Evolutionary conservation across 2,888 invertebrate genomes (phyloP), one percentile per base, ranked within the genome.

Genomic region (Eupithecia subumbrata): DNA sequence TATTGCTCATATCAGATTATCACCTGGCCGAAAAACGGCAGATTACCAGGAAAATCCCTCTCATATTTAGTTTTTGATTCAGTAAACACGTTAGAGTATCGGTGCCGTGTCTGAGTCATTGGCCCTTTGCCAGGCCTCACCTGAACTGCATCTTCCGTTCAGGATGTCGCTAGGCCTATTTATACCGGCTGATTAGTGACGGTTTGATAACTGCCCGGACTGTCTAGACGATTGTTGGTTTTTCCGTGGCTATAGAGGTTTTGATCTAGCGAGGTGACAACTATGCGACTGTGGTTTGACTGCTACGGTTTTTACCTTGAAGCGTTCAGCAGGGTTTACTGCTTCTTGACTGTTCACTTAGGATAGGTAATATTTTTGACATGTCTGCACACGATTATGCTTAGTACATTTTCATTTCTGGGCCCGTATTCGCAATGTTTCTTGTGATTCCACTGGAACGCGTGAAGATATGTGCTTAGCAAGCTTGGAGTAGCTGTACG

Each of bases 101-200:
- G 72, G 70, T 73, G 77, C 71, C 60, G 73, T 74, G 79, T 71
- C 74, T 89, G 88, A 89, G 87, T 89, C 88, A 88, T 89, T 92
- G 92, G 92, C 90, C 69, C 60, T 3, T 43, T 76, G 88, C 93
- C 93, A 93, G 89, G 79, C 78, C 88, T 91, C 92, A 94, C 94
- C 94, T 94, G 93, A 74, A 72, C 87, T 71, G 90, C 86, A 81
- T 89, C 87, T 92, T 92, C 92, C 92, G 91, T 85, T 89, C 88
- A 91, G 91, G 92, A 91, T 91, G 90, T 87, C 77, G 85, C 85
- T 85, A 82, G 81, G 81, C 84, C 91, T 93, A 92, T 93, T 92
- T 92, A 89, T 92, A 91, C 84, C 80, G 82, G 85, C 84, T 87
- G 85, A 86, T 88, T 85, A 89, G 87, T 84, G 82, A 84, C 83